These are phyloP conservation scores for Tetramorium bicarinatum DNA, from an alignment of 2,888 invertebrate genomes.

Conservation along the genomic window DNA sequence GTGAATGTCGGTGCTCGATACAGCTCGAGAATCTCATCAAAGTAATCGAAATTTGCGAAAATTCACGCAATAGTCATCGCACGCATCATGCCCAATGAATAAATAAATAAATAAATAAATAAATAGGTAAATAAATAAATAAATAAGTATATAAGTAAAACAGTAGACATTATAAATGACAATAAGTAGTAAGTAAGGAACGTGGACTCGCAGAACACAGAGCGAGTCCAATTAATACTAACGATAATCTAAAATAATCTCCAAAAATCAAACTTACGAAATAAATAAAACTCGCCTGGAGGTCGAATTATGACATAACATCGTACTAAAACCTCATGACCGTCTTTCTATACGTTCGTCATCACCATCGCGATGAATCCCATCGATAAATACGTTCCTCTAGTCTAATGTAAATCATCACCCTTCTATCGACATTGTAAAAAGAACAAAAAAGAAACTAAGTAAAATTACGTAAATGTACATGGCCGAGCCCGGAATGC, in stretches of 20 bases:
- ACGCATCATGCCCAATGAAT: not conserved
- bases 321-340: not conserved
- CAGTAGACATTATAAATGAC: constrained; percentile 5
- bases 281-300: constrained; percentile 21
- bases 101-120: constrained; percentile 70
- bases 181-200: constrained; percentile 46
- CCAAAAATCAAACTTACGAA: not conserved
- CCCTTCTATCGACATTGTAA: not conserved
- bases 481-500: constrained; percentile 44
- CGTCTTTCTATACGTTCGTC: not conserved
- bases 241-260: not conserved
- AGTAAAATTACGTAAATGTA: constrained; percentile 57
- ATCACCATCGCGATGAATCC: not conserved
- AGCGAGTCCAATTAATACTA: constrained; percentile 38
- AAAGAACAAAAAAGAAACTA: constrained; percentile 24
- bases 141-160: constrained; percentile 38
- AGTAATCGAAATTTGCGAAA: not conserved
- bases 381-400: not conserved
- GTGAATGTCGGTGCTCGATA: not conserved
- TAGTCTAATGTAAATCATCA: not conserved
- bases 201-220: constrained; percentile 4
- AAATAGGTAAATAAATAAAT: constrained; percentile 54
- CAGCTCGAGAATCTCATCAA: not conserved
- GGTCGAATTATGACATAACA: not conserved
- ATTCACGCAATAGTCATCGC: not conserved